These are phyloP conservation scores for Mythimna albipuncta DNA, from an alignment of 2,888 invertebrate species.

Conservation along the genomic window DNA sequence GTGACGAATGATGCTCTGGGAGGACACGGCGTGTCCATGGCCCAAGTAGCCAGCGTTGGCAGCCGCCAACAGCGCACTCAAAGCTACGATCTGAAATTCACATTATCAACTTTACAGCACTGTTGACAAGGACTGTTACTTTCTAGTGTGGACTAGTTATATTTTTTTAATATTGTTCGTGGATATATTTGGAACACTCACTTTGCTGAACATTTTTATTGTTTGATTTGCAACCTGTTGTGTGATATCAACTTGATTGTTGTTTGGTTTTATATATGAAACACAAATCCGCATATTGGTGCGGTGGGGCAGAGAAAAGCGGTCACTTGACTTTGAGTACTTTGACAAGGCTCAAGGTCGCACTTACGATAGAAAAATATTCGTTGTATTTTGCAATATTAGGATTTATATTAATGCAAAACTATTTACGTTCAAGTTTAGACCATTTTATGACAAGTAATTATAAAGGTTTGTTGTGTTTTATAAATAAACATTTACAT, in stretches of 20 bases:
- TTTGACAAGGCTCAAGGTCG: constrained; percentile 28
- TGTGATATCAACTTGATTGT: constrained; percentile 73
- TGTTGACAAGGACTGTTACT: neutral
- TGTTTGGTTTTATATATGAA: constrained; percentile 67
- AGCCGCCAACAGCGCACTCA: constrained; percentile 83
- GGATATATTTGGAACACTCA: constrained; percentile 56
- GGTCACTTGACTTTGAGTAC: constrained; percentile 44
- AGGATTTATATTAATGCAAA: neutral
- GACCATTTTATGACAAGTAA: neutral
- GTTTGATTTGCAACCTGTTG: constrained; percentile 70
- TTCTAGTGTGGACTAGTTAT: no score
- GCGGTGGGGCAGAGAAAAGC: constrained; percentile 65
- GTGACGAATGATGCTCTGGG: constrained; percentile 80
- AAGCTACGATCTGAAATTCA: constrained; percentile 80
- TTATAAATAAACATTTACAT: neutral
- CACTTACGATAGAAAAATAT: constrained; percentile 7
- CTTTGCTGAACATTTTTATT: constrained; percentile 83
- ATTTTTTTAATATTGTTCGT: accelerated
- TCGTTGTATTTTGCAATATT: neutral
- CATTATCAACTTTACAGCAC: neutral
- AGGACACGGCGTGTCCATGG: constrained; percentile 76
- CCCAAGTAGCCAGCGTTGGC: constrained; percentile 79
- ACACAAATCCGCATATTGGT: constrained; percentile 6
- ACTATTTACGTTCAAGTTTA: neutral
- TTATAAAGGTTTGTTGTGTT: neutral